Evolutionary conservation across 2,797 vertebrate genomes (phyloP).

Genomic region (Microctenopoma steveboyesi): DNA sequence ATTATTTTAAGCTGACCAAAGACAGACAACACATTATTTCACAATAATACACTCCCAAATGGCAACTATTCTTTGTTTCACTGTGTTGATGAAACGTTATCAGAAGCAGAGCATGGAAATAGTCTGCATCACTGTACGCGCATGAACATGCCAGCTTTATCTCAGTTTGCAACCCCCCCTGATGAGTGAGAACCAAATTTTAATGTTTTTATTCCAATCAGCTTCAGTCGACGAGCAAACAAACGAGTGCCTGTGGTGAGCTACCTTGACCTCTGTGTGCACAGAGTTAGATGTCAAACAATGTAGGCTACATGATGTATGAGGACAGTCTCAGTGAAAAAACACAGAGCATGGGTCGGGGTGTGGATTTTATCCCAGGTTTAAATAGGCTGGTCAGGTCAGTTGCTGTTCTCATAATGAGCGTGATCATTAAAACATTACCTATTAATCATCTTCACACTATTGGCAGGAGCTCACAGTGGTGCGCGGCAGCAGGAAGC

Average conservation of each 20-base stretch:
- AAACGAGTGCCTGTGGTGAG: not conserved
- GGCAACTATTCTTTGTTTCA: not conserved
- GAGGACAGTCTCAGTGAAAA: not conserved
- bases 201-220: conserved; percentile 40
- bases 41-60: not conserved
- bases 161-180: not conserved
- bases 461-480: not conserved
- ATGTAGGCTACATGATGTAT: not conserved
- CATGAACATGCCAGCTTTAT: conserved; percentile 19
- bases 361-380: conserved; percentile 4
- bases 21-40: no score
- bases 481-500: not conserved
- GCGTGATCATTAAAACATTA: conserved; percentile 2
- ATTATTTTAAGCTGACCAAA: no score
- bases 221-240: conserved; percentile 5
- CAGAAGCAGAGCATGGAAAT: not conserved
- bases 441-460: conserved; percentile 15
- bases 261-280: not conserved
- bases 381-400: not conserved
- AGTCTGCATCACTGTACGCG: not conserved
- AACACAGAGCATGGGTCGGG: not conserved
- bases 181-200: conserved; percentile 20
- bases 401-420: not conserved
- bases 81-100: not conserved
- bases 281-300: not conserved